phyloP scores from a whole-genome alignment of 2,113 vertebrate species.

The Pollimyrus isidori region DNA sequence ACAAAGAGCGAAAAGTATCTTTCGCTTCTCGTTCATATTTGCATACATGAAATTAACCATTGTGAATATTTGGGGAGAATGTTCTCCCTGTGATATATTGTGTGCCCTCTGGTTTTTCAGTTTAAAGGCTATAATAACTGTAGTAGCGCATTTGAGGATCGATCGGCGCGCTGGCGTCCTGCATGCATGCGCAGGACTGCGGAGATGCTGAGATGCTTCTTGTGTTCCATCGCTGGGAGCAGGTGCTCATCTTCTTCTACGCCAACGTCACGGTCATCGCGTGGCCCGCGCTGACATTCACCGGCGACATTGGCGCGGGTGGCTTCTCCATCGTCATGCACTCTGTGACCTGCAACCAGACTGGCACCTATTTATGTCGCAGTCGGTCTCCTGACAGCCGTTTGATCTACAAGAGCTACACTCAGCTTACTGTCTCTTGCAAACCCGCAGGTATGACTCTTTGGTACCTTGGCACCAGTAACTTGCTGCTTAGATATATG shows the following conservation, averaged over 20 bases:
- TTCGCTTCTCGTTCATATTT: no score
- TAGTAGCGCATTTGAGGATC: background rate
- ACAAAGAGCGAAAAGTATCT: background rate
- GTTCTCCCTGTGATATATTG: background rate
- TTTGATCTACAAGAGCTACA: slow-evolving; percentile 12
- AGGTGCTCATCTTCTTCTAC: slow-evolving; percentile 7
- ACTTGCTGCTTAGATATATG: background rate
- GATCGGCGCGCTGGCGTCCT: background rate
- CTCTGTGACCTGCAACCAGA: background rate
- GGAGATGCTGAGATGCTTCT: no score
- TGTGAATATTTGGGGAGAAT: background rate
- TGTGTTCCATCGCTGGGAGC: background rate
- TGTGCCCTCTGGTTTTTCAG: no score
- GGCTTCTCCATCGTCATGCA: slow-evolving; percentile 17
- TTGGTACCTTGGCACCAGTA: no score
- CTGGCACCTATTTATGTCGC: slow-evolving; percentile 21
- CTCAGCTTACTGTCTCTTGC: background rate
- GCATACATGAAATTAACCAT: background rate
- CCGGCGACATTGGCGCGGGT: background rate
- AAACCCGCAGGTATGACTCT: background rate
- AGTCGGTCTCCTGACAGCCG: background rate
- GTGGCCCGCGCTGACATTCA: background rate
- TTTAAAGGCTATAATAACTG: no score
- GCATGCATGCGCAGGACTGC: background rate
- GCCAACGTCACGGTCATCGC: background rate